Conservation (phyloP, 2,888 invertebrate genomes). For the Eupithecia tripunctaria region DNA sequence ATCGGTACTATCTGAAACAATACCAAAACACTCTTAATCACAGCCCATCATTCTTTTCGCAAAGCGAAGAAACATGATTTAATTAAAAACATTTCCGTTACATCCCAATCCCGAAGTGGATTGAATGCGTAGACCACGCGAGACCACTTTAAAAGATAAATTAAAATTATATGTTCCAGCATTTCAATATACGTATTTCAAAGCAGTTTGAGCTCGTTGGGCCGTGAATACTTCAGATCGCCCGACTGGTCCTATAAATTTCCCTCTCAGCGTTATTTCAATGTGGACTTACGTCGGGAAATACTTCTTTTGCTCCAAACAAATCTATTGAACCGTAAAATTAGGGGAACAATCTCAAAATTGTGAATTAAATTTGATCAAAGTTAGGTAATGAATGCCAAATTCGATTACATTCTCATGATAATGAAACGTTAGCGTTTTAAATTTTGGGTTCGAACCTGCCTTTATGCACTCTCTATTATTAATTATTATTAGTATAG, state of each 20-base stretch:
- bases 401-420: slow-evolving; percentile 64
- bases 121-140: slow-evolving; percentile 20
- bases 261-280: slow-evolving; percentile 72
- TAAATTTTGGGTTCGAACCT: slow-evolving; percentile 21
- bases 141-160: slow-evolving; percentile 41
- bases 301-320: slow-evolving; percentile 78
- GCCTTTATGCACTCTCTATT: neutral
- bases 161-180: slow-evolving; percentile 41
- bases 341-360: slow-evolving; percentile 76
- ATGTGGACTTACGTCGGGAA: slow-evolving; percentile 74
- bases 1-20: slow-evolving; percentile 69
- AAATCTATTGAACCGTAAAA: slow-evolving; percentile 77
- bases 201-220: slow-evolving; percentile 64
- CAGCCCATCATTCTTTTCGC: neutral
- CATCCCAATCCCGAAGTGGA: slow-evolving; percentile 5
- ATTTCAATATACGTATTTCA: slow-evolving; percentile 51
- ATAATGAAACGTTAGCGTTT: slow-evolving; percentile 52
- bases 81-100: slow-evolving; percentile 3
- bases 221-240: slow-evolving; percentile 66
- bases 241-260: slow-evolving; percentile 66
- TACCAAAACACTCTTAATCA: slow-evolving; percentile 8
- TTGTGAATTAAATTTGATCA: slow-evolving; percentile 76
- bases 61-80: neutral
- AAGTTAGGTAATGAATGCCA: slow-evolving; percentile 74
- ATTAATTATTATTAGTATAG: neutral